Percentiles rank a stretch among this genome's conserved stretches.
phyloP scores from a whole-genome alignment of 92 coral and sea anemone species.

The Pocillopora meandrina region DNA sequence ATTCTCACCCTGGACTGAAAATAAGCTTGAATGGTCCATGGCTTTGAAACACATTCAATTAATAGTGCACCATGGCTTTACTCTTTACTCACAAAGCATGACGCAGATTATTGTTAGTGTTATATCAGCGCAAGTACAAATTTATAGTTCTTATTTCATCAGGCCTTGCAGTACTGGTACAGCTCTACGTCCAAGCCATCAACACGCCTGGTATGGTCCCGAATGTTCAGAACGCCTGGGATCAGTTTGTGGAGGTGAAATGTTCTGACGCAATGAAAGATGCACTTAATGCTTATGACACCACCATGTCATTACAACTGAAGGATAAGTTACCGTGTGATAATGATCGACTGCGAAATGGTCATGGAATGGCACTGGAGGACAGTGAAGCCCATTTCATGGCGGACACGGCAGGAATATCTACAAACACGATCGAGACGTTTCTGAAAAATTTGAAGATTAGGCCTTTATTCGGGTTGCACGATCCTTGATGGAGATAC shows the following conservation, averaged over 20 bases:
- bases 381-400: constrained; percentile 34
- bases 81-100: too few relatives aligned
- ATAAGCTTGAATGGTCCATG: too few relatives aligned
- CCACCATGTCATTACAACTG: constrained; percentile 38
- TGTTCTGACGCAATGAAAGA: constrained; percentile 36
- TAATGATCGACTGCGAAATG: constrained; percentile 36
- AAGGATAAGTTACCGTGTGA: constrained; percentile 41
- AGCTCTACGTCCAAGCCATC: constrained; percentile 66
- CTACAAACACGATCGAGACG: constrained; percentile 43
- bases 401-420: constrained; percentile 49
- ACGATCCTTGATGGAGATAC: background rate
- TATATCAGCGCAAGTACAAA: too few relatives aligned
- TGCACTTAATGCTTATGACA: constrained; percentile 41
- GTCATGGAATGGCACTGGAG: constrained; percentile 43
- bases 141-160: background rate
- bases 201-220: constrained; percentile 77
- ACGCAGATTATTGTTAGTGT: too few relatives aligned
- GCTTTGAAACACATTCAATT: too few relatives aligned
- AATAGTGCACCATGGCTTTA: too few relatives aligned
- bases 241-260: constrained; percentile 52
- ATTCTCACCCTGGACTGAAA: too few relatives aligned
- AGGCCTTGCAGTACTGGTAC: constrained; percentile 71
- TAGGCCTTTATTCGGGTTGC: background rate
- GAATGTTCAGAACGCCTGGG: constrained; percentile 75
- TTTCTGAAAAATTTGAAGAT: constrained; percentile 56